Conservation (phyloP, 1,140 invertebrate genomes). For the Rhopalosiphum padi region DNA sequence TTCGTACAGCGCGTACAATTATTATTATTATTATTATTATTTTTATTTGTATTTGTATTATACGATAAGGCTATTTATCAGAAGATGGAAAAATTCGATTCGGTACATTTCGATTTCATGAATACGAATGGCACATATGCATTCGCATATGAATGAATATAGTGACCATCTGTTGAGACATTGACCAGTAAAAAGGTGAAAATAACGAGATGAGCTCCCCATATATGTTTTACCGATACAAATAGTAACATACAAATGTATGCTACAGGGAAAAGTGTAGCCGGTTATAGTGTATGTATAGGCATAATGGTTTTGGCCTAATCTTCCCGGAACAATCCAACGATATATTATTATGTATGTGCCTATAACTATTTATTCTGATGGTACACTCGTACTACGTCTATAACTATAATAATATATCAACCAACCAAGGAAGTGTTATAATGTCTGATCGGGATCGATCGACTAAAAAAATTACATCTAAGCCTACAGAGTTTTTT, state of each 20-base stretch:
- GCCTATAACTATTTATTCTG: not conserved
- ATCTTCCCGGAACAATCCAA: not conserved
- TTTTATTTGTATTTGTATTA: not conserved
- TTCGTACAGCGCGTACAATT: not conserved
- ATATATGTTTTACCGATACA: not conserved
- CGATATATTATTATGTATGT: not conserved
- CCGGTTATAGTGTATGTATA: not conserved
- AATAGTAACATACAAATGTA: constrained; percentile 3
- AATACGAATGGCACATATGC: not conserved
- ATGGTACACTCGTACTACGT: not conserved
- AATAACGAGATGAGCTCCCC: constrained; percentile 26
- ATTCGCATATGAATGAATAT: not conserved
- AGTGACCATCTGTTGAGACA: constrained; percentile 4
- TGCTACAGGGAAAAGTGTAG: not conserved
- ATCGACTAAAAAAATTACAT: not conserved
- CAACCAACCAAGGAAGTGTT: not conserved
- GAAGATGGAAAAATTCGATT: constrained; percentile 44
- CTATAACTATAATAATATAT: not conserved
- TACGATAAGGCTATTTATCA: not conserved
- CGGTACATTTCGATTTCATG: constrained; percentile 34
- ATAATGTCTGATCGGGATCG: not conserved
- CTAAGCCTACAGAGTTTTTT: too few relatives aligned
- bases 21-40: not conserved
- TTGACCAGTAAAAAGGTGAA: not conserved
- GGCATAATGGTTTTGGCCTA: not conserved